A percentile compares a stretch with the other conserved stretches of the same genome.
phyloP scores from a whole-genome alignment of 2,888 invertebrate species.

The Buathra laborator region DNA sequence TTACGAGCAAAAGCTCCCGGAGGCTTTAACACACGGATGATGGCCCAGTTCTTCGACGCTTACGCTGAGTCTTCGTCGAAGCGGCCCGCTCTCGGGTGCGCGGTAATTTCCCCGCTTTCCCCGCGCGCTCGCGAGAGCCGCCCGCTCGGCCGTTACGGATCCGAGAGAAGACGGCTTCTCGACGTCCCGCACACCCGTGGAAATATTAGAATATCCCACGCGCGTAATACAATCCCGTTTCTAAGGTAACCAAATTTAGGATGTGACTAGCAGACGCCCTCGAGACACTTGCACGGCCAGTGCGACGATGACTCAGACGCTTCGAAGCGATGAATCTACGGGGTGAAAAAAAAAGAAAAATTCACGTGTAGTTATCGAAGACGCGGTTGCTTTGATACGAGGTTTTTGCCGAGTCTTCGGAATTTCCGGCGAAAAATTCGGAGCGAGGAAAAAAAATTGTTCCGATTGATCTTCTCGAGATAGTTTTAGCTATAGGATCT shows the following conservation, averaged over 20 bases:
- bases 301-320: slow-evolving; percentile 67
- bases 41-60: slow-evolving; percentile 61
- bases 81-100: slow-evolving; percentile 5
- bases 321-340: not conserved
- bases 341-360: no score
- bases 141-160: slow-evolving; percentile 13
- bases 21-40: slow-evolving; percentile 57
- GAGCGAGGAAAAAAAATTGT: no score
- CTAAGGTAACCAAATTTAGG: slow-evolving; percentile 84
- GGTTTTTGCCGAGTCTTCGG: no score
- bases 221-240: slow-evolving; percentile 84
- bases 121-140: not conserved
- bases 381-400: no score
- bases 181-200: slow-evolving; percentile 42
- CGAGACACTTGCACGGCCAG: slow-evolving; percentile 78
- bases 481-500: no score
- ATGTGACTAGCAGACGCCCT: slow-evolving; percentile 83
- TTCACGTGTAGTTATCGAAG: no score
- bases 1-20: slow-evolving; percentile 41
- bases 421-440: no score
- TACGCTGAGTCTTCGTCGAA: slow-evolving; percentile 4
- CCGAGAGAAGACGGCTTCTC: slow-evolving; percentile 23
- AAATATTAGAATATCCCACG: slow-evolving; percentile 81
- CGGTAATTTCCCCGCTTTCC: not conserved
- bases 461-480: no score